Evolutionary conservation across 2,888 invertebrate genomes (phyloP).

Genomic region (Drosophila diplacantha): DNA sequence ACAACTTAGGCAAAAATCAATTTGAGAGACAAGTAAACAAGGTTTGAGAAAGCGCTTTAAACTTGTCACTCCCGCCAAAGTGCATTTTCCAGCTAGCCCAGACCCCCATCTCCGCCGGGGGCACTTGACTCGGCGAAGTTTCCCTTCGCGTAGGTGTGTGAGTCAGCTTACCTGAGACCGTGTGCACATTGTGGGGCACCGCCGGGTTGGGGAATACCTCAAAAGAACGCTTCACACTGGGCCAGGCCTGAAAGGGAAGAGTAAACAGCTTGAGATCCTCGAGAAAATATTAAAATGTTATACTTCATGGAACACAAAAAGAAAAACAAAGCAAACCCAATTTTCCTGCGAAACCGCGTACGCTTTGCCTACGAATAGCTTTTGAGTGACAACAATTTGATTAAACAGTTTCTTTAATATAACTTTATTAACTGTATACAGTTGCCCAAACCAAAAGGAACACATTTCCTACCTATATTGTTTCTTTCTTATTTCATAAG

Average conservation of each 20-base stretch:
- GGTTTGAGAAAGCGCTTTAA: constrained; percentile 38
- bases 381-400: constrained; percentile 3
- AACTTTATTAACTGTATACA: neutral
- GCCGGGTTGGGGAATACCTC: constrained; percentile 70
- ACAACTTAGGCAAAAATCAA: constrained; percentile 51
- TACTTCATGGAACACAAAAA: neutral
- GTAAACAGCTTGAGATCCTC: no score
- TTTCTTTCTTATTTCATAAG: neutral
- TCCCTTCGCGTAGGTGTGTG: neutral
- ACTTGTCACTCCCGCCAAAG: constrained; percentile 53
- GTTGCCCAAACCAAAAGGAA: neutral
- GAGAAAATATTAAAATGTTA: neutral
- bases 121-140: constrained; percentile 60
- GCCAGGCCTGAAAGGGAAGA: constrained; percentile 74
- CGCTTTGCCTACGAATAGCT: neutral
- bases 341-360: no score
- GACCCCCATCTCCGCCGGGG: constrained; percentile 15
- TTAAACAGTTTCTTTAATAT: neutral
- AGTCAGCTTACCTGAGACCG: constrained; percentile 75
- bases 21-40: constrained; percentile 53
- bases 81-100: constrained; percentile 41
- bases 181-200: constrained; percentile 71
- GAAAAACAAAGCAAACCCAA: neutral
- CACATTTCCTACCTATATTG: neutral
- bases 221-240: constrained; percentile 75